Evolutionary conservation across 2,888 invertebrate species (phyloP).

Genomic region (Corbicula japonica): DNA sequence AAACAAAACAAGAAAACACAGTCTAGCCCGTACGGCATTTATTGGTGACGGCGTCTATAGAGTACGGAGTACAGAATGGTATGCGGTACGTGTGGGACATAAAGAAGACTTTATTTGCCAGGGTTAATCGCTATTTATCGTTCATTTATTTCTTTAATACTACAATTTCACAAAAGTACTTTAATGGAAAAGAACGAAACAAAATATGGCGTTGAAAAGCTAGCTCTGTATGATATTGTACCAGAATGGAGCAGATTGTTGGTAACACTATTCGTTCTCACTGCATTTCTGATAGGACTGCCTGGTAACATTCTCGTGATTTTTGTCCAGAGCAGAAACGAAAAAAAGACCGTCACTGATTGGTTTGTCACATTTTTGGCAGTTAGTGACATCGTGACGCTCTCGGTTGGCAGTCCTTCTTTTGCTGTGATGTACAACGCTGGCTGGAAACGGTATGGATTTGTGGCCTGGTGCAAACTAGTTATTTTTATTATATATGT

Average conservation of each 20-base stretch:
- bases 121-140: too few species aligned
- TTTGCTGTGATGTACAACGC: not conserved
- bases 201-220: too few species aligned
- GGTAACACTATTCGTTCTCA: not conserved
- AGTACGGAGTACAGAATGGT: too few species aligned
- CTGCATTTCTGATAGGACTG: not conserved
- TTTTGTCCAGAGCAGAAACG: not conserved
- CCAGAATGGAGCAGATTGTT: conserved; percentile 1
- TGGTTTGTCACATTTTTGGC: conserved; percentile 13
- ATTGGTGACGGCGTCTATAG: too few species aligned
- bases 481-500: not conserved
- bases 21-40: too few species aligned
- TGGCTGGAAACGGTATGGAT: not conserved
- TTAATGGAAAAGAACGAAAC: too few species aligned
- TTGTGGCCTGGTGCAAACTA: not conserved
- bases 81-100: too few species aligned
- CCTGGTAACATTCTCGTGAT: not conserved
- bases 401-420: not conserved
- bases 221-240: too few species aligned
- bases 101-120: too few species aligned
- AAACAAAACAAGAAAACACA: too few species aligned
- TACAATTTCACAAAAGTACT: too few species aligned
- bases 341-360: not conserved
- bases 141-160: too few species aligned
- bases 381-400: not conserved